These are phyloP conservation scores for Drosophila pallidifrons DNA, from an alignment of 1,140 invertebrate species.

Conservation along the genomic window DNA sequence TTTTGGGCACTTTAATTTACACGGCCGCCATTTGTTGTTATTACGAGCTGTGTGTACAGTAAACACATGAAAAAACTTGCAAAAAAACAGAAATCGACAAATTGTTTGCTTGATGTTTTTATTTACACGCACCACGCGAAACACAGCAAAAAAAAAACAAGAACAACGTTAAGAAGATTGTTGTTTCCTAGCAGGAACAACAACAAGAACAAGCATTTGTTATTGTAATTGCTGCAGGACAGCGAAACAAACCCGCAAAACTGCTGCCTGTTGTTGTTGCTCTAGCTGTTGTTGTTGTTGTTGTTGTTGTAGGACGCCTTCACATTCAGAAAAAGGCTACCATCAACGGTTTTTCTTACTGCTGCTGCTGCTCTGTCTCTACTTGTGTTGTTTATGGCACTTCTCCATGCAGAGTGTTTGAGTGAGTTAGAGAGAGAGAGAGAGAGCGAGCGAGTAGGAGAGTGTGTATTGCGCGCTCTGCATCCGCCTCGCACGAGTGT, in stretches of 20 bases:
- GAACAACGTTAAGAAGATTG: background rate
- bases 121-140: conserved; percentile 54
- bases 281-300: conserved; percentile 19
- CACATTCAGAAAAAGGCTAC: conserved; percentile 9
- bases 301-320: conserved; percentile 6
- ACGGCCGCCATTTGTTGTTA: conserved; percentile 26
- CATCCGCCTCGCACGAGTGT: conserved; percentile 56
- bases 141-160: conserved; percentile 12
- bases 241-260: conserved; percentile 24
- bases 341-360: conserved; percentile 36
- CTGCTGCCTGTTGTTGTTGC: conserved; percentile 12
- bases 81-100: conserved; percentile 39
- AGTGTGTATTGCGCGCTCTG: conserved; percentile 35
- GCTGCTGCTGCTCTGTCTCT: conserved; percentile 21
- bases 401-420: conserved; percentile 10
- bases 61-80: conserved; percentile 60
- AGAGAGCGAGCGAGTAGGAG: too few species aligned
- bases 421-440: conserved; percentile 3
- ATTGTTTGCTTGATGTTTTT: conserved; percentile 33
- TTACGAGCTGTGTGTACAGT: conserved; percentile 36
- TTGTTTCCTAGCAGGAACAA: background rate
- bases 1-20: conserved; percentile 12
- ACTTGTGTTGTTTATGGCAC: conserved; percentile 48
- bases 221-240: conserved; percentile 4
- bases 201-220: conserved; percentile 3